A percentile compares a stretch with the other conserved stretches of the same genome.
Evolutionary conservation across 2,113 vertebrate genomes (phyloP).

Genomic region (Tonatia bakeri): DNA sequence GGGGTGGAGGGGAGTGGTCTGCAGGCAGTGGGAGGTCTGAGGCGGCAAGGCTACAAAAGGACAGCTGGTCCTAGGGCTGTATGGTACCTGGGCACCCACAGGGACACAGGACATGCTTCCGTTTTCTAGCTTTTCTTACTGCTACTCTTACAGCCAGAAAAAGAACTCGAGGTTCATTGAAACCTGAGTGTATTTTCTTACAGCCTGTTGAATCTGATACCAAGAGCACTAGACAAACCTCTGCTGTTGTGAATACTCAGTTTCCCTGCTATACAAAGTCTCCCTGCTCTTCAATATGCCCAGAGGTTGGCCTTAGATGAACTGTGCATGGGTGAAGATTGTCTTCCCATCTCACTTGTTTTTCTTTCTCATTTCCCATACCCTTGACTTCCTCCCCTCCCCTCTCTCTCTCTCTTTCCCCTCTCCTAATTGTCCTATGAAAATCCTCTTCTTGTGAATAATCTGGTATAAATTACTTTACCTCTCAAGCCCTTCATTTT

Average conservation of each 20-base stretch:
- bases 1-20: background rate
- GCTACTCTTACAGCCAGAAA: background rate
- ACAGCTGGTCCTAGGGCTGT: background rate
- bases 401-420: background rate
- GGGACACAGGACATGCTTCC: background rate
- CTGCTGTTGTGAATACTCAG: background rate
- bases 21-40: conserved; percentile 30
- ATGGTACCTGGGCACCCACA: background rate
- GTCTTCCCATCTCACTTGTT: background rate
- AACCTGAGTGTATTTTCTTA: background rate
- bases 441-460: background rate
- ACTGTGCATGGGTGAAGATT: background rate
- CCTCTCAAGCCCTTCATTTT: background rate
- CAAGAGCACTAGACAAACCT: background rate
- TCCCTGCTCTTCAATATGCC: background rate
- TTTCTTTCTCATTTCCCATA: background rate
- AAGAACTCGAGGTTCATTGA: background rate
- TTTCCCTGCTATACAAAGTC: background rate
- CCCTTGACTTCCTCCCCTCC: background rate
- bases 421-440: background rate
- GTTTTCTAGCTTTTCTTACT: background rate
- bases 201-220: background rate
- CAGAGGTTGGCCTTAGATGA: background rate
- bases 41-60: background rate
- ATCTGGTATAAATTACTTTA: background rate